A percentile compares a stretch with the other conserved stretches of the same genome.
Conservation (phyloP, 2,888 invertebrate species). For the Pterostichus madidus region DNA sequence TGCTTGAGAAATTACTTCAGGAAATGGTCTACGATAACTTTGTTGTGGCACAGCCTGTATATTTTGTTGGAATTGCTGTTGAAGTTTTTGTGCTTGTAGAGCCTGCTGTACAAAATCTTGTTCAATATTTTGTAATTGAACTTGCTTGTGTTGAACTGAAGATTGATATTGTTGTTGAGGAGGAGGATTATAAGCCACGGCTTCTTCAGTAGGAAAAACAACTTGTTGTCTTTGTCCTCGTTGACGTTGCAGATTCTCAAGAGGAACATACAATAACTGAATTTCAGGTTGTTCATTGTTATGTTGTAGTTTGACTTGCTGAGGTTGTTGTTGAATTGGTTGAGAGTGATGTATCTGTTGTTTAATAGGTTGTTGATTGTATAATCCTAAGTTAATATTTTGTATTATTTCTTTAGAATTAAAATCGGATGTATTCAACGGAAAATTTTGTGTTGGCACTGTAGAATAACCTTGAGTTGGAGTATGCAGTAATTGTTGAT, state of each 20-base stretch:
- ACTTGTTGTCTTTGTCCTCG: conserved; percentile 70
- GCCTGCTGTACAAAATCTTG: conserved; percentile 76
- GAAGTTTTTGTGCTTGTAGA: conserved; percentile 75
- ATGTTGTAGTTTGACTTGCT: conserved; percentile 18
- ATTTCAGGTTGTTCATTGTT: conserved; percentile 80
- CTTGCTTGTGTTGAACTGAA: conserved; percentile 47
- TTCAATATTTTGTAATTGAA: conserved; percentile 74
- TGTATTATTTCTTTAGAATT: conserved; percentile 47
- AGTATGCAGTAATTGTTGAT: conserved; percentile 62
- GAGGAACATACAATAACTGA: conserved; percentile 89
- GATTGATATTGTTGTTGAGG: conserved; percentile 67
- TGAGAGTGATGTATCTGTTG: background rate
- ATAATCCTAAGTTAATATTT: conserved; percentile 55
- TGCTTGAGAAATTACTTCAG: conserved; percentile 73
- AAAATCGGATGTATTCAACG: conserved; percentile 41
- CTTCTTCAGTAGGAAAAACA: conserved; percentile 68
- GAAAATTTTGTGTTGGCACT: conserved; percentile 69
- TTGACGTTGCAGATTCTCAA: conserved; percentile 84
- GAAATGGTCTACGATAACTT: conserved; percentile 70
- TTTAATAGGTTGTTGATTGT: conserved; percentile 36
- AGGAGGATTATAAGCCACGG: conserved; percentile 69
- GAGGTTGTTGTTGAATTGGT: no score
- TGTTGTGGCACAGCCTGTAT: conserved; percentile 69
- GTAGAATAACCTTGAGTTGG: conserved; percentile 45
- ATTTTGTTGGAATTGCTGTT: conserved; percentile 71